These are phyloP conservation scores for Danaus melanippus DNA, from an alignment of 1,140 invertebrate species.

Conservation along the genomic window DNA sequence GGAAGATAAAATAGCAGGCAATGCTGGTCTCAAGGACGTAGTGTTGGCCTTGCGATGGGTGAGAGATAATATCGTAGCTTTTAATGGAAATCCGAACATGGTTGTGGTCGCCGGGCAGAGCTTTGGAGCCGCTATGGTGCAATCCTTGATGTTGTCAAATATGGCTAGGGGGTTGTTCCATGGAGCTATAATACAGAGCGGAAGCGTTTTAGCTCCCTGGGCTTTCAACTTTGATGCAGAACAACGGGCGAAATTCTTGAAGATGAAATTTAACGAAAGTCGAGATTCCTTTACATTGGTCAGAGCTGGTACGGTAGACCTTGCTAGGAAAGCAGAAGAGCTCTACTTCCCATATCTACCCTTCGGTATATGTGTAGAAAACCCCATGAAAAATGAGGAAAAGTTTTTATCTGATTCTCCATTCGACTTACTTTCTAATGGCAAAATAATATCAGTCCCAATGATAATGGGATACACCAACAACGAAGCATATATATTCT, in stretches of 20 bases:
- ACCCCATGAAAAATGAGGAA: constrained; percentile 44
- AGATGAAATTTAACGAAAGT: constrained; percentile 23
- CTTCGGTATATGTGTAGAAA: constrained; percentile 54
- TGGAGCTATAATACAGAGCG: constrained; percentile 60
- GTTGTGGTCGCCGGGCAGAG: constrained; percentile 73
- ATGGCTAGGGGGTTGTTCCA: constrained; percentile 44
- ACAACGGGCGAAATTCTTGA: constrained; percentile 30
- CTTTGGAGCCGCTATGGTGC: constrained; percentile 67
- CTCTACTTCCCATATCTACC: constrained; percentile 46
- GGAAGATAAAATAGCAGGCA: constrained; percentile 76
- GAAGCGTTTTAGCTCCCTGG: constrained; percentile 51
- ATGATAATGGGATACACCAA: constrained; percentile 55
- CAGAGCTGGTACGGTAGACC: constrained; percentile 25
- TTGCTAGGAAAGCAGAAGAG: constrained; percentile 32
- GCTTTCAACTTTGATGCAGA: constrained; percentile 52
- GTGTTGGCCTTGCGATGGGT: constrained; percentile 77
- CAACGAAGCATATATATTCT: constrained; percentile 56
- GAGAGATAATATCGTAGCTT: constrained; percentile 77
- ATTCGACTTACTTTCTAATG: constrained; percentile 26
- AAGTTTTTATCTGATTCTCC: constrained; percentile 37
- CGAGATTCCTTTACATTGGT: constrained; percentile 16
- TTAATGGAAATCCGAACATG: constrained; percentile 76
- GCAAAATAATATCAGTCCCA: constrained; percentile 31
- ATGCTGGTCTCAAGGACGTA: constrained; percentile 80
- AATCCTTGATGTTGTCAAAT: constrained; percentile 40